Percentiles rank a stretch among this genome's conserved stretches.
phyloP scores from a whole-genome alignment of 2,888 invertebrate genomes.

The Erynnis tages region DNA sequence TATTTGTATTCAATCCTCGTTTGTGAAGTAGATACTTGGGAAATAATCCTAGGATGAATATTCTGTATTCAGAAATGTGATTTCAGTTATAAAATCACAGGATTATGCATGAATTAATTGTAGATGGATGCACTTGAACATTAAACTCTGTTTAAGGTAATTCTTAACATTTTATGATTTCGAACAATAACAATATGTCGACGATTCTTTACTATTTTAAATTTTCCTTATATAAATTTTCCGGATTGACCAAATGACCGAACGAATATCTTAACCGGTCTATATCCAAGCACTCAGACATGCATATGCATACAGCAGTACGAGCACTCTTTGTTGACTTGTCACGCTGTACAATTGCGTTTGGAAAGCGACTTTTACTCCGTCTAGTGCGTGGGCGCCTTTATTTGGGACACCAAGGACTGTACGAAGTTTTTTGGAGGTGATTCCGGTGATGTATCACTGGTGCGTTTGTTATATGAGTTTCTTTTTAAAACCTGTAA shows the following conservation, averaged over 20 bases:
- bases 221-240: not conserved
- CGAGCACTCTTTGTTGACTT: slow-evolving; percentile 52
- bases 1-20: too few relatives aligned
- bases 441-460: slow-evolving; percentile 58
- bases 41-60: too few relatives aligned
- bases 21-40: too few relatives aligned
- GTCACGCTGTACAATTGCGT: slow-evolving; percentile 57
- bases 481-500: too few relatives aligned
- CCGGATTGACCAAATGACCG: not conserved
- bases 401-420: slow-evolving; percentile 57
- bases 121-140: too few relatives aligned
- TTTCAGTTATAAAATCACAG: too few relatives aligned
- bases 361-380: slow-evolving; percentile 71
- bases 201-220: too few relatives aligned
- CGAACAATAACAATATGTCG: too few relatives aligned
- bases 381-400: slow-evolving; percentile 58
- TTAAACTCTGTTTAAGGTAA: too few relatives aligned
- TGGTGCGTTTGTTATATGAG: slow-evolving; percentile 26
- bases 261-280: not conserved
- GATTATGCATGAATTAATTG: too few relatives aligned
- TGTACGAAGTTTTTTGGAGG: slow-evolving; percentile 51
- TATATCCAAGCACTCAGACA: slow-evolving; percentile 7
- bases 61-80: too few relatives aligned
- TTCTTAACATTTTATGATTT: too few relatives aligned
- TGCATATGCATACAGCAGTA: slow-evolving; percentile 26